Evolutionary conservation across 2,888 invertebrate genomes (phyloP), one percentile per base, ranked within the genome.

Genomic region (Scaptomyza cyrtandrae): DNA sequence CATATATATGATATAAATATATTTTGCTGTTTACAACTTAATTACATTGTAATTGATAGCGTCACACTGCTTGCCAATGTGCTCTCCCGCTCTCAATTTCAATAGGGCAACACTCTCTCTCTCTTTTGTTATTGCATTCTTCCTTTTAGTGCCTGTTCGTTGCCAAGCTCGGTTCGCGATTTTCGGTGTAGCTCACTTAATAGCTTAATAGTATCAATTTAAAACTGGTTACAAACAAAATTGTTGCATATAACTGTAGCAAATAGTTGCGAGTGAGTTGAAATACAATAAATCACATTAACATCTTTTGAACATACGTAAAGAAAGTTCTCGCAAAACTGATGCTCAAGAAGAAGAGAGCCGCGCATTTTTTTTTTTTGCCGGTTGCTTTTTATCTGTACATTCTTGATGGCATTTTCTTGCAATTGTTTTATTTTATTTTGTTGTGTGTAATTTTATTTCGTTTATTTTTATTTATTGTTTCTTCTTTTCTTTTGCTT

Each of bases 401-500:
- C 31, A n/a, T 78, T 58, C 33, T 52, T 10, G 19, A 10, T 35
- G 0, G 24, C 33, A 6, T 29, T 33, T 33, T 33, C n/a, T 33
- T 58, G 46, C n/a, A 46, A 58, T 43, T 63, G 16, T 24, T 52
- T 27, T 14, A 24, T 58, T 54, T 55, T 46, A n/a, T 35, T 65
- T 67, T 53, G 10, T 60, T 52, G 24, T 56, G 54, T 50, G 29
- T 41, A 13, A 14, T 59, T 54, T 55, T 62, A 19, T 64, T 75
- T 71, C 45, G 65, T 65, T 71, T 41, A 41, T 16, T 71, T 75
- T 55, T 64, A 69, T 65, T n/a, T n/a, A n/a, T n/a, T n/a, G 44
- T 41, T 72, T 80, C 71, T 81, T 71, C 58, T 19, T 35, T 41
- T 16, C 9, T 76, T 67, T 56, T 50, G 31, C 69, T 74, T 71